Evolutionary conservation across 2,888 invertebrate species (phyloP).

Genomic region (Athalia cordata): DNA sequence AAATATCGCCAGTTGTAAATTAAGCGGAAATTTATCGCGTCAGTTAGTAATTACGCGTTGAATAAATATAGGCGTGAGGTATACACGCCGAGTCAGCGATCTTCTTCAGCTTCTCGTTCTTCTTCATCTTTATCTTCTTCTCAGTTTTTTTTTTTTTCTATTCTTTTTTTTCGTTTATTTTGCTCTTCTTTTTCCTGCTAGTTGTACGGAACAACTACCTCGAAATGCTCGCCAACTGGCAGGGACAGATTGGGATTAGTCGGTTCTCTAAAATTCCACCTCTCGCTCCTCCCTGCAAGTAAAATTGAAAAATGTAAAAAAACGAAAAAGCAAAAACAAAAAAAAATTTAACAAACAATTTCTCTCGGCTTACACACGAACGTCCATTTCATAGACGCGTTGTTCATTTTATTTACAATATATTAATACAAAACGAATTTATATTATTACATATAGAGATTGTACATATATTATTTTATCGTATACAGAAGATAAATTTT

Average conservation of each 20-base stretch:
- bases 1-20: conserved; percentile 58
- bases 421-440: no score
- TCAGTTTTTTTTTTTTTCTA: conserved; percentile 52
- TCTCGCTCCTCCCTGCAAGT: neutral
- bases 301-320: neutral
- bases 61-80: conserved; percentile 57
- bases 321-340: no score
- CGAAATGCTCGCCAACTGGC: conserved; percentile 38
- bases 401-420: no score
- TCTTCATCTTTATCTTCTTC: conserved; percentile 49
- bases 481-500: no score
- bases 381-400: no score
- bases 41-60: conserved; percentile 58
- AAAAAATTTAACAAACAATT: neutral
- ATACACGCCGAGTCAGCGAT: conserved; percentile 68
- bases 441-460: no score
- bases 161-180: conserved; percentile 57
- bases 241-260: conserved; percentile 46
- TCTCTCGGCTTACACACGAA: neutral
- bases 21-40: conserved; percentile 55
- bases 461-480: no score
- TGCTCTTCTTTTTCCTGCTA: conserved; percentile 46
- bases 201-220: neutral
- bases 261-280: conserved; percentile 10
- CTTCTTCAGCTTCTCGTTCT: conserved; percentile 59